A percentile compares a stretch with the other conserved stretches of the same genome.
phyloP scores from a whole-genome alignment of 2,113 vertebrate genomes.

The Aphyosemion australe region DNA sequence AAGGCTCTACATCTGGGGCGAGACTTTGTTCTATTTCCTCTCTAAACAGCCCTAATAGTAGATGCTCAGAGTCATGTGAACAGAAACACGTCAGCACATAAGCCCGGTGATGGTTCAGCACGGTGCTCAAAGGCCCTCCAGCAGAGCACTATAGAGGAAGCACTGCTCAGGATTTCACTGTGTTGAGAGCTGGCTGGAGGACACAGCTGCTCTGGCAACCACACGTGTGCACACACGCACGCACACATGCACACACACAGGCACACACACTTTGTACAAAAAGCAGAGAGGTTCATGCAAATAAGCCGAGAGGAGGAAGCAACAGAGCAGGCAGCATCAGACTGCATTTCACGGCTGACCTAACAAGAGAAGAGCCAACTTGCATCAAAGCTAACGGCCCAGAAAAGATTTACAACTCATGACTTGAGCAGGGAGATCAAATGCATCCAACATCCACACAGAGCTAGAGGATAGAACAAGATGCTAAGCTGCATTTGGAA shows the following conservation, averaged over 20 bases:
- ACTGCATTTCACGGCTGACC: constrained; percentile 65
- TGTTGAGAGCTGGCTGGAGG: constrained; percentile 29
- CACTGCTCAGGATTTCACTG: constrained; percentile 43
- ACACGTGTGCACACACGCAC: not conserved
- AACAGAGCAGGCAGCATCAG: constrained; percentile 23
- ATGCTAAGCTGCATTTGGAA: not conserved
- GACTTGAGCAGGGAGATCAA: constrained; percentile 22
- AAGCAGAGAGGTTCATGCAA: constrained; percentile 57
- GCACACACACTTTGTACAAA: constrained; percentile 46
- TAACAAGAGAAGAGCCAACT: constrained; percentile 34
- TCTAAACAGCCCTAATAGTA: constrained; percentile 1
- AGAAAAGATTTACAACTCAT: constrained; percentile 37
- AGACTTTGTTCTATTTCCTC: constrained; percentile 5
- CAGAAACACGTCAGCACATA: constrained; percentile 24
- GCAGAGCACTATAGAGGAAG: constrained; percentile 17
- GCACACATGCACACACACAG: too few relatives aligned
- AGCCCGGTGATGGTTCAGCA: not conserved
- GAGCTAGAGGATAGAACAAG: constrained; percentile 10
- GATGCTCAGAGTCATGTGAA: constrained; percentile 32
- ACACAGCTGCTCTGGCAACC: constrained; percentile 66
- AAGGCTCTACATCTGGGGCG: too few relatives aligned
- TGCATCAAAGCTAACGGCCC: constrained; percentile 34
- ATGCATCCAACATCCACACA: constrained; percentile 9
- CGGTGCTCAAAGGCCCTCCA: constrained; percentile 25
- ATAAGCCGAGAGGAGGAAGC: constrained; percentile 38